Evolutionary conservation across 2,113 vertebrate species (phyloP).

Genomic region (Tringa solitaria): DNA sequence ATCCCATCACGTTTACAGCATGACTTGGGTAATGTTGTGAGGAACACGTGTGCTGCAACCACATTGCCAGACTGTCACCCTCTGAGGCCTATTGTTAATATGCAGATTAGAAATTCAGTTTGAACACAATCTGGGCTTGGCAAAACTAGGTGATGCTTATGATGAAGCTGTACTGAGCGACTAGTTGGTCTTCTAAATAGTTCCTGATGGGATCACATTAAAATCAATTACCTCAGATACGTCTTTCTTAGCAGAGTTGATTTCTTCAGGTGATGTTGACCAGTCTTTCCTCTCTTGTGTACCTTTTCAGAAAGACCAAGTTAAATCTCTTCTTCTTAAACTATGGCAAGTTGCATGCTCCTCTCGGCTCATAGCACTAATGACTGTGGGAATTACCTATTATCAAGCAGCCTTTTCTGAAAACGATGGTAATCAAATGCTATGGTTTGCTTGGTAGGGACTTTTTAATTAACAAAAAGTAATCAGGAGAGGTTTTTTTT

Average conservation of each 20-base stretch:
- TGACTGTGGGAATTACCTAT: neutral
- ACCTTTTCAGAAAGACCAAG: neutral
- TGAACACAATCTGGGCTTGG: neutral
- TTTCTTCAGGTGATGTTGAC: neutral
- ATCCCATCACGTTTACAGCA: neutral
- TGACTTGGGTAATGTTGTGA: neutral
- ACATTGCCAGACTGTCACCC: neutral
- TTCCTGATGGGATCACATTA: neutral
- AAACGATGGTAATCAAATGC: neutral
- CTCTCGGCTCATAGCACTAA: neutral
- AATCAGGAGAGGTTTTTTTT: neutral
- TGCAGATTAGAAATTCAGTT: neutral
- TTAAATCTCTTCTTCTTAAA: neutral
- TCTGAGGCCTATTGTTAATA: neutral
- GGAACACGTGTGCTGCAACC: neutral
- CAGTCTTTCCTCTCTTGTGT: neutral
- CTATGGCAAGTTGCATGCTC: neutral
- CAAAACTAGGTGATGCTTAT: neutral
- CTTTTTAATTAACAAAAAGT: neutral
- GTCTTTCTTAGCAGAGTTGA: neutral
- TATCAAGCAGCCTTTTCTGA: neutral
- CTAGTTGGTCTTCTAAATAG: neutral
- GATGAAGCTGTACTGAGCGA: neutral
- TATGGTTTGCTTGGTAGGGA: neutral
- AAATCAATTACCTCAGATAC: neutral